A percentile compares a stretch with the other conserved stretches of the same genome.
These are phyloP conservation scores for Spondyliosoma cantharus DNA, from an alignment of 2,797 vertebrate species.

Conservation along the genomic window DNA sequence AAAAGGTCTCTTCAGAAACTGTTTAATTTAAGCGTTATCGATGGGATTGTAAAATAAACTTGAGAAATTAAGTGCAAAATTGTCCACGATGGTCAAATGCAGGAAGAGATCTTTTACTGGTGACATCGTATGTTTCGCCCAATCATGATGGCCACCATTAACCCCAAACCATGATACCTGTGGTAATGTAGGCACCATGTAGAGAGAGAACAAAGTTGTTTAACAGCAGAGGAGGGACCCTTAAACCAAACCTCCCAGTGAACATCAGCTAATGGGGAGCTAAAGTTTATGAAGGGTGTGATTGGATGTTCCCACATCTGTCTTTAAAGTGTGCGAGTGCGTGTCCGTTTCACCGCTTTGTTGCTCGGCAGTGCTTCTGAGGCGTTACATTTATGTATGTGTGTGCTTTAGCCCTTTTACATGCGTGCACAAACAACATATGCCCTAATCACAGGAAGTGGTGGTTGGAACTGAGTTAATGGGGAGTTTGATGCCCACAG, in stretches of 20 bases:
- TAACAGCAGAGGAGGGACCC: constrained; percentile 30
- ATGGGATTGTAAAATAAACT: not conserved
- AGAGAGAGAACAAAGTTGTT: constrained; percentile 19
- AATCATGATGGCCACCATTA: not conserved
- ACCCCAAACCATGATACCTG: not conserved
- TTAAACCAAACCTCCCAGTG: constrained; percentile 30
- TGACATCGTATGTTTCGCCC: not conserved
- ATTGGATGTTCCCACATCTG: constrained; percentile 59
- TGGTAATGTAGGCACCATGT: constrained; percentile 3
- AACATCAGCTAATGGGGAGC: constrained; percentile 56
- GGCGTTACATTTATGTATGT: not conserved
- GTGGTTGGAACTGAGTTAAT: constrained; percentile 62
- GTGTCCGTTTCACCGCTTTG: constrained; percentile 6
- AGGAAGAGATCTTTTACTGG: not conserved
- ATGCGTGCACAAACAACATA: constrained; percentile 49
- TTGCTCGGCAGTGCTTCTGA: not conserved
- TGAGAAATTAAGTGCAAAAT: not conserved
- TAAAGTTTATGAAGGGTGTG: constrained; percentile 68
- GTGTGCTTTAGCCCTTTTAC: constrained; percentile 35
- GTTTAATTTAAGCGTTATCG: not conserved
- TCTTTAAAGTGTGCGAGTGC: constrained; percentile 35
- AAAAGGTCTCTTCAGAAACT: not conserved
- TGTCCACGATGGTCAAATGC: not conserved
- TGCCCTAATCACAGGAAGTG: constrained; percentile 53
- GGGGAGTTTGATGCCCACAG: constrained; percentile 60